Percentiles rank a stretch among this genome's conserved stretches.
phyloP scores from a whole-genome alignment of 1,140 invertebrate genomes.

The Chionoecetes opilio region DNA sequence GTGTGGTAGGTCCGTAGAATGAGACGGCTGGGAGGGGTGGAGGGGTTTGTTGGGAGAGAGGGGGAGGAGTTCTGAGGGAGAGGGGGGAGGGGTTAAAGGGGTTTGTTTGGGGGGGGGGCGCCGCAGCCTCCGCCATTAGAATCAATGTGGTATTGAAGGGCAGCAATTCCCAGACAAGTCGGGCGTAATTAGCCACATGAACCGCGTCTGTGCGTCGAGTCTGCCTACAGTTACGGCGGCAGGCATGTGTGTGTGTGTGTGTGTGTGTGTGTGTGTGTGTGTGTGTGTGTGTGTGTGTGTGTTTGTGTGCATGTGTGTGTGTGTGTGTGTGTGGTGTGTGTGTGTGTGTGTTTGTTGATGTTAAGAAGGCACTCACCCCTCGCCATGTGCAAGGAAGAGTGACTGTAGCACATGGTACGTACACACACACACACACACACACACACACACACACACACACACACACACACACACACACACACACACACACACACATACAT shows the following conservation, averaged over 20 bases:
- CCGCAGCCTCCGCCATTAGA: neutral
- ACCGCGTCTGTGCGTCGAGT: neutral
- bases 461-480: too few relatives aligned
- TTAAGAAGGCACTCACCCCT: too few relatives aligned
- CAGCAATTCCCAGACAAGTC: slow-evolving; percentile 17
- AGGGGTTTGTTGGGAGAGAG: neutral
- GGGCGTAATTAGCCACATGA: slow-evolving; percentile 1
- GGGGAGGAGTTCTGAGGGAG: neutral
- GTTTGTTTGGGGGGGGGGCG: neutral
- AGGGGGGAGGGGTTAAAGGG: neutral
- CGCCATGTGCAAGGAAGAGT: neutral
- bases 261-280: slow-evolving; percentile 27
- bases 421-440: too few relatives aligned
- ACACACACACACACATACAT: neutral
- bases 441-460: too few relatives aligned
- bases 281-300: slow-evolving; percentile 27
- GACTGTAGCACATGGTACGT: neutral
- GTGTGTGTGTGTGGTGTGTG: neutral
- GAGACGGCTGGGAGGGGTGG: too few relatives aligned
- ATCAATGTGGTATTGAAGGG: slow-evolving; percentile 20
- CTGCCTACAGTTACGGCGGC: too few relatives aligned
- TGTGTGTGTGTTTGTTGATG: too few relatives aligned
- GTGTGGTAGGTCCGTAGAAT: too few relatives aligned
- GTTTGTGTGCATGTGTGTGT: neutral
- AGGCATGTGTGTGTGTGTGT: neutral